Evolutionary conservation across 1,140 invertebrate species (phyloP).

Genomic region (Leucophenga varia): DNA sequence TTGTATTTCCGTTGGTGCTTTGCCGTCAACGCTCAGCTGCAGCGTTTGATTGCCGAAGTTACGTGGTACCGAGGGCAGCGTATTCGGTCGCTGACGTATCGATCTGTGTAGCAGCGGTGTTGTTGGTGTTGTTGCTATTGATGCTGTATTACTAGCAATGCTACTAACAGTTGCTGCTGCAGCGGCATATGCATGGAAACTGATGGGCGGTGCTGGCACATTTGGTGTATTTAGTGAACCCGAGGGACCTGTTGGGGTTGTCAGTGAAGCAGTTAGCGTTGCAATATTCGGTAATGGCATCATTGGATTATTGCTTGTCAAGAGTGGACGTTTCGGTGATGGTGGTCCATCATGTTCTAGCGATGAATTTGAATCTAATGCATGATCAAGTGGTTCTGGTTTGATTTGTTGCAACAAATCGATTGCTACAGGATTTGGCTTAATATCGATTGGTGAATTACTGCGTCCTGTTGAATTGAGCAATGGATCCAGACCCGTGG

Average conservation of each 20-base stretch:
- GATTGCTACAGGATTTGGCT: slow-evolving; percentile 60
- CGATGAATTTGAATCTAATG: slow-evolving; percentile 34
- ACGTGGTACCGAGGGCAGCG: slow-evolving; percentile 57
- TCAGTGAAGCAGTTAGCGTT: slow-evolving; percentile 36
- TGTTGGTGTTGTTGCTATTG: slow-evolving; percentile 45
- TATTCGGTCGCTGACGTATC: slow-evolving; percentile 65
- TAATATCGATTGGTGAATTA: slow-evolving; percentile 66
- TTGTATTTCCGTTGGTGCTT: slow-evolving; percentile 63
- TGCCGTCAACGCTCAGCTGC: slow-evolving; percentile 21
- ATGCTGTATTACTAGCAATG: slow-evolving; percentile 21
- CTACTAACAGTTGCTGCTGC: neutral
- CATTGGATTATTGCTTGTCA: slow-evolving; percentile 18
- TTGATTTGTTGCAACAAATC: slow-evolving; percentile 43
- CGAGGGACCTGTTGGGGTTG: slow-evolving; percentile 37
- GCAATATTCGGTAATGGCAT: slow-evolving; percentile 29
- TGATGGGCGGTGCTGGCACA: slow-evolving; percentile 27
- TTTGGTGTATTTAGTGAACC: slow-evolving; percentile 46
- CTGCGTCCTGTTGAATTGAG: slow-evolving; percentile 54
- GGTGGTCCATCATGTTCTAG: slow-evolving; percentile 45
- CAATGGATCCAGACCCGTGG: slow-evolving; percentile 44
- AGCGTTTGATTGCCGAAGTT: slow-evolving; percentile 23
- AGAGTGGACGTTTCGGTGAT: slow-evolving; percentile 33
- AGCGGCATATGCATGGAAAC: slow-evolving; percentile 25
- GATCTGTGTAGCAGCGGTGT: slow-evolving; percentile 56
- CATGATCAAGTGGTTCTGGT: slow-evolving; percentile 41